Percentiles rank a stretch among this genome's conserved stretches.
phyloP scores from a whole-genome alignment of 2,113 vertebrate species.

The Paradisaea rubra region DNA sequence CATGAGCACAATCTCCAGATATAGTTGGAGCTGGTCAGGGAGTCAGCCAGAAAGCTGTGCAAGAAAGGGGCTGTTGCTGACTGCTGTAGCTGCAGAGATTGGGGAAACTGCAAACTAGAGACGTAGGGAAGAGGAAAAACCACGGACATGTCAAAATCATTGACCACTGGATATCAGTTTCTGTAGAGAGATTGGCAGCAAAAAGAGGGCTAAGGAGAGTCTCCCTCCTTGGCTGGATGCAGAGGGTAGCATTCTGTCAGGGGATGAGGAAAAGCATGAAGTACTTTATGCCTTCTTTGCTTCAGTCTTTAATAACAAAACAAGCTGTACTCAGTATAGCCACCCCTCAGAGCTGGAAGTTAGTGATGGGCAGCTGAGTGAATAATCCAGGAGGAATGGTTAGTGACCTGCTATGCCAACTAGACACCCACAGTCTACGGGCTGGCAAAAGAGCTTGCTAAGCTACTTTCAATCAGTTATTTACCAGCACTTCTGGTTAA shows the following conservation, averaged over 20 bases:
- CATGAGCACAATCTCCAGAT: neutral
- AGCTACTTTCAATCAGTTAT: neutral
- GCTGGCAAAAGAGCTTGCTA: neutral
- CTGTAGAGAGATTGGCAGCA: neutral
- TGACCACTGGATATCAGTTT: neutral
- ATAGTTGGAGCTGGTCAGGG: neutral
- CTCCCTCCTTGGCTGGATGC: neutral
- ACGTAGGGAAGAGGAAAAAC: neutral
- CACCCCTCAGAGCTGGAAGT: neutral
- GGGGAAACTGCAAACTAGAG: neutral
- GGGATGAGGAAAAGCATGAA: neutral
- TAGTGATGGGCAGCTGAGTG: neutral
- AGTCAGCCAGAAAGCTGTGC: neutral
- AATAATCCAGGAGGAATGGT: neutral
- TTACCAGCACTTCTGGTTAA: neutral
- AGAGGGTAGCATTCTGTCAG: neutral
- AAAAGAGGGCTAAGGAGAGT: neutral
- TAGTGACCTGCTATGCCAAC: neutral
- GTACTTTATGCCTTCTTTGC: neutral
- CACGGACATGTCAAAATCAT: accelerated
- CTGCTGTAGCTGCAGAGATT: neutral
- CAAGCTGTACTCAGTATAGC: neutral
- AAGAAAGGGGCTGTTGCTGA: neutral
- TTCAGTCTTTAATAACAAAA: neutral
- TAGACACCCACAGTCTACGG: neutral